phyloP scores from a whole-genome alignment of 2,113 vertebrate species.

The Malurus alboscapulatus region DNA sequence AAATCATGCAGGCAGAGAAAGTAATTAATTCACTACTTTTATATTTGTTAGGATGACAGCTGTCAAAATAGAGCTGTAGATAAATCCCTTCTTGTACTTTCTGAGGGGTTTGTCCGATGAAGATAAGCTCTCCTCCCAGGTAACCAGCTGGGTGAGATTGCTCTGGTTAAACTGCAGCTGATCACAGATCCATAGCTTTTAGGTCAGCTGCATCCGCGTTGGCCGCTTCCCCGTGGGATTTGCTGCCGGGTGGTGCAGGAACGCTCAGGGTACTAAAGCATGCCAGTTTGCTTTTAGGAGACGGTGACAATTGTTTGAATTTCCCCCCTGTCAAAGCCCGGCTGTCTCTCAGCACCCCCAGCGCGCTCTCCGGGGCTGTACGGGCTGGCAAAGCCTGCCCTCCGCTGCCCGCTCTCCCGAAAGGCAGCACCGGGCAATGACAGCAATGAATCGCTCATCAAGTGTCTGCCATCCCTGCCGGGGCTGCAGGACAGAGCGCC shows the following conservation, averaged over 20 bases:
- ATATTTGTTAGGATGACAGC: not conserved
- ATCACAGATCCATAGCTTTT: rapidly evolving
- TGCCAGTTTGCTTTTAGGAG: not conserved
- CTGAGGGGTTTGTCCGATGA: not conserved
- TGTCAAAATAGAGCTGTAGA: not conserved
- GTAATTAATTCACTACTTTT: not conserved
- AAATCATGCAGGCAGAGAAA: not conserved
- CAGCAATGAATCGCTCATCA: rapidly evolving
- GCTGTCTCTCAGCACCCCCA: not conserved
- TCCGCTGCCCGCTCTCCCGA: not conserved
- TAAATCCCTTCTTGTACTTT: not conserved
- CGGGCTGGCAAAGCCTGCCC: not conserved
- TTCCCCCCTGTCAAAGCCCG: rapidly evolving
- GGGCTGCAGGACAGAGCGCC: not conserved
- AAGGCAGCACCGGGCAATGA: not conserved
- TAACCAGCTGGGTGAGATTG: not conserved
- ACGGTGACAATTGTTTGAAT: not conserved
- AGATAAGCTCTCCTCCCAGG: not conserved
- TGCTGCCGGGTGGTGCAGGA: not conserved
- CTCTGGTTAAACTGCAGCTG: not conserved
- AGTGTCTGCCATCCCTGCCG: not conserved
- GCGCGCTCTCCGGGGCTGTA: rapidly evolving
- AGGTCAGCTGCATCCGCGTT: rapidly evolving
- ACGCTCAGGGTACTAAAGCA: rapidly evolving
- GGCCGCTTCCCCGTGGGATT: not conserved